Evolutionary conservation across 37 sponge, comb jelly and placozoan genomes (phyloP).

Genomic region (Ianthella basta): DNA sequence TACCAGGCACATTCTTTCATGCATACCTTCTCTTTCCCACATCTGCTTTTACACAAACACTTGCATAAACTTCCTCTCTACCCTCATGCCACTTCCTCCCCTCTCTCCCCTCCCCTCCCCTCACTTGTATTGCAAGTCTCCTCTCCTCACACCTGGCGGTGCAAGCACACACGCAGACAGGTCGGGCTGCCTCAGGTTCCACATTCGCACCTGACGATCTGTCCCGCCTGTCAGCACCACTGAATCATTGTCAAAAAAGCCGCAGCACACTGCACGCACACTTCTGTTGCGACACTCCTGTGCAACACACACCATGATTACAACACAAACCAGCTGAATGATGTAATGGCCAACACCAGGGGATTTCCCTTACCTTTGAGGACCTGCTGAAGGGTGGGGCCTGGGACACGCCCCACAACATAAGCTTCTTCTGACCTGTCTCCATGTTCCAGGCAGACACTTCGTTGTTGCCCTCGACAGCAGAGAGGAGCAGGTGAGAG

Average conservation of each 20-base stretch:
- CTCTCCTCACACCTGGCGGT: slow-evolving; percentile 33
- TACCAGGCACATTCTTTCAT: no score
- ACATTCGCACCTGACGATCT: slow-evolving; percentile 71
- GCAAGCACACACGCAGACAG: slow-evolving; percentile 55
- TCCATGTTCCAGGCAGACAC: slow-evolving; percentile 88
- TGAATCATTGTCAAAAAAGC: slow-evolving; percentile 53
- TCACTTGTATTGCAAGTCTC: slow-evolving; percentile 11
- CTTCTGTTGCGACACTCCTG: slow-evolving; percentile 26
- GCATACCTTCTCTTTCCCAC: not conserved
- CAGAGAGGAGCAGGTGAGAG: slow-evolving; percentile 65
- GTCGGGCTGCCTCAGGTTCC: slow-evolving; percentile 69
- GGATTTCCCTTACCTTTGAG: not conserved
- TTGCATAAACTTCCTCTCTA: no score
- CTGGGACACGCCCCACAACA: slow-evolving; percentile 76
- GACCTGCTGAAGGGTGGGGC: slow-evolving; percentile 9
- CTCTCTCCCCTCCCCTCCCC: no score
- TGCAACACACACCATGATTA: not conserved
- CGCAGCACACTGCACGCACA: slow-evolving; percentile 55
- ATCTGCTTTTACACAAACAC: no score
- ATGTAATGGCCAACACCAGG: not conserved
- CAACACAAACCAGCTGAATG: not conserved
- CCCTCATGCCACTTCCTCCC: no score
- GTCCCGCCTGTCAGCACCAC: slow-evolving; percentile 80
- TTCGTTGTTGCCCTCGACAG: slow-evolving; percentile 82
- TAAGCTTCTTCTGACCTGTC: slow-evolving; percentile 67